Percentiles rank a stretch among this genome's conserved stretches.
Conservation (phyloP, 2,888 invertebrate genomes). For the Ametastegia equiseti region DNA sequence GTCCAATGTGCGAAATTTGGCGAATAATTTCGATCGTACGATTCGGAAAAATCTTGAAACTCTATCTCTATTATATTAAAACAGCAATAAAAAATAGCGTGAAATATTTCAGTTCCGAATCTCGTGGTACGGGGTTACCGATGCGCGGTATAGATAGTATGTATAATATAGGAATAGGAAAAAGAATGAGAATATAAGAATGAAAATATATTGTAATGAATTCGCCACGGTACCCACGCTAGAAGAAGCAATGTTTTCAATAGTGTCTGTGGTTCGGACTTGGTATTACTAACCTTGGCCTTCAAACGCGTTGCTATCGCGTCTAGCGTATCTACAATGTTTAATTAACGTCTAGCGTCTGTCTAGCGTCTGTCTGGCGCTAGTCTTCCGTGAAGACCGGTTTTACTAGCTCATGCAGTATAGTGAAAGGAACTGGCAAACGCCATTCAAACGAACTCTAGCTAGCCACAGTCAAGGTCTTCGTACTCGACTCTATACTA, state of each 20-base stretch:
- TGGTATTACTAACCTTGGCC: slow-evolving; percentile 37
- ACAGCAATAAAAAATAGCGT: too few species aligned
- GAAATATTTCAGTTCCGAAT: too few species aligned
- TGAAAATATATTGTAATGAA: not conserved
- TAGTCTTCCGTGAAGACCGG: slow-evolving; percentile 27
- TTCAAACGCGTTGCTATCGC: not conserved
- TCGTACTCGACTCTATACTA: not conserved
- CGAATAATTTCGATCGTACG: too few species aligned
- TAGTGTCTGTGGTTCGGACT: not conserved
- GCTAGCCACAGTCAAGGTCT: slow-evolving; percentile 37
- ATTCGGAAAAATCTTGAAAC: too few species aligned
- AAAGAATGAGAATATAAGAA: not conserved
- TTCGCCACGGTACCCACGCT: not conserved
- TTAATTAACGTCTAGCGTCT: slow-evolving; percentile 37
- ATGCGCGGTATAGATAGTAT: not conserved
- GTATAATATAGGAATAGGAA: not conserved
- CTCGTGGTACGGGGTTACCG: too few species aligned
- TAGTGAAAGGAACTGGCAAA: slow-evolving; percentile 42
- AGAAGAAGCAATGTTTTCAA: not conserved
- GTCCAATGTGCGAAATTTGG: too few species aligned
- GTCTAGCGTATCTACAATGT: slow-evolving; percentile 31
- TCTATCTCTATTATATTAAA: too few species aligned
- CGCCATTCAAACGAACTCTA: slow-evolving; percentile 31
- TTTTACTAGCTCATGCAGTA: slow-evolving; percentile 19
- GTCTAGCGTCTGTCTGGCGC: slow-evolving; percentile 43